Evolutionary conservation across 2,888 invertebrate genomes (phyloP).

Genomic region (Pegoplata infirma): DNA sequence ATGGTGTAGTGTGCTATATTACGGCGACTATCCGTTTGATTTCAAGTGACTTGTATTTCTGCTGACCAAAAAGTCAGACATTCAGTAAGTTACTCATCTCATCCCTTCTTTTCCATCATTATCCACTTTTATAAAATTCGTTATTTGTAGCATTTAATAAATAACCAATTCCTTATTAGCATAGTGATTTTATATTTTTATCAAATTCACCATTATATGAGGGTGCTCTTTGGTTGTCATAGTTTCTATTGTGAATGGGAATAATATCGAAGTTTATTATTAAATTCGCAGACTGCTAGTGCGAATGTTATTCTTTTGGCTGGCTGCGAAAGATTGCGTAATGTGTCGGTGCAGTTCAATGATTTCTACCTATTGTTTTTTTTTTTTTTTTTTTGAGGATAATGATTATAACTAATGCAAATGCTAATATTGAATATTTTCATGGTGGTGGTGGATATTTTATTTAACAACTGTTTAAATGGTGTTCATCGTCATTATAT

Average conservation of each 20-base stretch:
- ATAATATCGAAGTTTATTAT: conserved; percentile 10
- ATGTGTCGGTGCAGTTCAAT: conserved; percentile 38
- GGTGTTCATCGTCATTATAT: conserved; percentile 17
- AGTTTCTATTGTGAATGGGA: conserved; percentile 18
- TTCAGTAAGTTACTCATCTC: too few species aligned
- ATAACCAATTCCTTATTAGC: conserved; percentile 55
- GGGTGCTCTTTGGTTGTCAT: conserved; percentile 57
- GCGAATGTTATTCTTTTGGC: conserved; percentile 58
- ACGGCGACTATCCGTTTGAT: too few species aligned
- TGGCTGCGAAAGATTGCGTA: conserved; percentile 3
- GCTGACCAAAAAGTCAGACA: too few species aligned
- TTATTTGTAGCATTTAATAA: conserved; percentile 20
- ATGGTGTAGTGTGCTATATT: too few species aligned
- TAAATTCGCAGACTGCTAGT: conserved; percentile 39
- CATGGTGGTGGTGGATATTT: conserved; percentile 32
- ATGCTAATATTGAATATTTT: neutral
- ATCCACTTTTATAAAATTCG: conserved; percentile 3
- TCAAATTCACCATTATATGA: conserved; percentile 38
- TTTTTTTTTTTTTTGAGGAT: conserved; percentile 7
- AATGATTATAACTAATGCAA: conserved; percentile 16
- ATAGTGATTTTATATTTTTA: conserved; percentile 36
- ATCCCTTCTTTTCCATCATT: too few species aligned
- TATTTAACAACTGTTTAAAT: neutral
- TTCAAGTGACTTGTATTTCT: too few species aligned
- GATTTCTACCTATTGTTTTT: conserved; percentile 32